Percentiles rank a stretch among this genome's conserved stretches.
These are phyloP conservation scores for Strigamia maritima DNA, from an alignment of 2,888 invertebrate species.

Conservation along the genomic window DNA sequence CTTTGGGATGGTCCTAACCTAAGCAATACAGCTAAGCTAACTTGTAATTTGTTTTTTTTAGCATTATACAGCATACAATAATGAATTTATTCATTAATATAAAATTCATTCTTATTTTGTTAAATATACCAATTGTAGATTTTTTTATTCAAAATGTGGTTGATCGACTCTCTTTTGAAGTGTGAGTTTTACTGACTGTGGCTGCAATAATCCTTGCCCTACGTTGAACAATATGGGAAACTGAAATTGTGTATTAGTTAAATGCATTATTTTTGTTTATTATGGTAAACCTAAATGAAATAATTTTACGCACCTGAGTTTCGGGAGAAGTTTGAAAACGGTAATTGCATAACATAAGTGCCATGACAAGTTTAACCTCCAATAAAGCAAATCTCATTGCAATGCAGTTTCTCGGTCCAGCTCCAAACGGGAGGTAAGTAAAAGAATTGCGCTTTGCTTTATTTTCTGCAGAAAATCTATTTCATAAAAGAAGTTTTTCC, in stretches of 20 bases:
- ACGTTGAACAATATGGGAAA: too few relatives aligned
- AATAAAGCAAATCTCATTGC: constrained; percentile 47
- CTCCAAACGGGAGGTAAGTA: constrained; percentile 47
- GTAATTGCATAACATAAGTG: constrained; percentile 45
- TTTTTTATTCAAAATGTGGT: neutral
- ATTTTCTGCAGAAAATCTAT: constrained; percentile 45
- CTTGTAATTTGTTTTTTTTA: too few relatives aligned
- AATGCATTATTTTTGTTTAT: too few relatives aligned
- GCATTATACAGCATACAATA: too few relatives aligned
- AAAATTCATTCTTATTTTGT: too few relatives aligned
- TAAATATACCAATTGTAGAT: too few relatives aligned
- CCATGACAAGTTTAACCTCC: constrained; percentile 46
- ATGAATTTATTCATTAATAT: too few relatives aligned
- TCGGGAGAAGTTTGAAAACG: constrained; percentile 38
- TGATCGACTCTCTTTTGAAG: neutral
- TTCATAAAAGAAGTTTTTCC: neutral
- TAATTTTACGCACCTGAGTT: constrained; percentile 39
- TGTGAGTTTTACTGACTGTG: neutral
- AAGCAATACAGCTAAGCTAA: too few relatives aligned
- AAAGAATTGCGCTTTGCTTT: constrained; percentile 44
- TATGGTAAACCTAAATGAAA: too few relatives aligned
- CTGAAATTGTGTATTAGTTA: too few relatives aligned
- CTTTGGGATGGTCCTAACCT: too few relatives aligned
- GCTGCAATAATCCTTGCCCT: neutral
- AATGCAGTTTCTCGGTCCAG: constrained; percentile 46